Base-by-base conservation (phyloP, 2,888 invertebrate species). In the Dasypogon diadema region DNA sequence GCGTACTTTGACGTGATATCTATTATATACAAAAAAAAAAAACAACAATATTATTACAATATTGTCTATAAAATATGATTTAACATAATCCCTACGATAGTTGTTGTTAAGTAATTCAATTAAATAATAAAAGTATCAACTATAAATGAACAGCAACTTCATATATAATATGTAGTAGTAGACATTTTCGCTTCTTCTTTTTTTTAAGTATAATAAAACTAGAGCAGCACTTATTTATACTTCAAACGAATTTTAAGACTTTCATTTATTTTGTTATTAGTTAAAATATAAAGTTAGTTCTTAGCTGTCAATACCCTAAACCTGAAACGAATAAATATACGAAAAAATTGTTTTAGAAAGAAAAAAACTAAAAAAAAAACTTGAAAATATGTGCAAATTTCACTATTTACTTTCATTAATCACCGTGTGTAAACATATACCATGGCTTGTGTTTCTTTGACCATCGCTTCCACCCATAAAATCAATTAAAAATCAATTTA, bases 271-370 rank as follows among this genome's bases (percentile, higher is more conserved):
- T 30, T 46, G 24, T 48, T 48, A 22, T 68, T 24, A 46, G 70
- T 70, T 70, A 70, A 70, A 70, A 70, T 76, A 72, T 63, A 76
- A 76, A 76, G 76, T 78, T 79, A 80, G 75, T 79, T 80, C 78
- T 81, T 81, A 79, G 79, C 78, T 78, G 81, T 81, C 79, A 81
- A 80, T 79, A 79, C 80, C 80, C 81, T 81, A 81, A 81, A 81
- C 81, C 81, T 81, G 81, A 79, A 80, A 81, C 77, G 79, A 80
- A 81, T 76, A 78, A 80, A 78, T 79, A 78, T 79, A 80, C 78
- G 78, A 78, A 79, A 80, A 80, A 79, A 78, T 78, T 78, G 75
- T 78, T 80, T 79, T 68, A 73, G 65, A 77, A 79, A 77, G 74
- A 77, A 79, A 79, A 78, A 79, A 79, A 77, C 48, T 73, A 78